These are phyloP conservation scores for Leptestheria dahalacensis DNA, from an alignment of 1,140 invertebrate genomes.

Conservation along the genomic window DNA sequence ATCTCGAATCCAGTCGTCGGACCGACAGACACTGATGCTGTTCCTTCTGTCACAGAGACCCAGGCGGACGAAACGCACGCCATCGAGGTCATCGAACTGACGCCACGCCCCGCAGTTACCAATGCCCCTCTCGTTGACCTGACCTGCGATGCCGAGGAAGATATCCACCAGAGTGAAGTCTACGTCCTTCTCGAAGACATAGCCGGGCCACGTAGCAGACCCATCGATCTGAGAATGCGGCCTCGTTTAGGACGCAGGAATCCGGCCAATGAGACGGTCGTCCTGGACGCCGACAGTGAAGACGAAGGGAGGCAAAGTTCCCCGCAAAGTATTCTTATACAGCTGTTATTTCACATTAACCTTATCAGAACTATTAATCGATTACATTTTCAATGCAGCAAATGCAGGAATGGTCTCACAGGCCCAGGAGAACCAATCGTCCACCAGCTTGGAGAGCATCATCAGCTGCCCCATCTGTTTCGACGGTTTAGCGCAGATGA, in stretches of 20 bases:
- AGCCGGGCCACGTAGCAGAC: too few species aligned
- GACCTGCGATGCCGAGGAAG: background rate
- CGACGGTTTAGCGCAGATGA: slow-evolving; percentile 8
- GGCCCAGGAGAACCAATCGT: too few species aligned
- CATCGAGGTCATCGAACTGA: too few species aligned
- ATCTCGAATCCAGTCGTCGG: background rate
- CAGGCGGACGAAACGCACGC: background rate
- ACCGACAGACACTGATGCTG: background rate
- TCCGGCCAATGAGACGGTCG: background rate
- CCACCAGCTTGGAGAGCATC: too few species aligned
- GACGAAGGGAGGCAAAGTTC: background rate
- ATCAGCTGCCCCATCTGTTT: slow-evolving; percentile 8
- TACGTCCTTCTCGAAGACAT: background rate
- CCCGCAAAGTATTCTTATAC: too few species aligned
- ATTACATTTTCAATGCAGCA: too few species aligned
- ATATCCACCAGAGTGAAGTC: background rate
- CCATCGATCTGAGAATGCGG: background rate
- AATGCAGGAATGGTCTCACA: too few species aligned
- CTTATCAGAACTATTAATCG: too few species aligned
- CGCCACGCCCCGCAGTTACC: background rate
- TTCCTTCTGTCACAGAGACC: background rate
- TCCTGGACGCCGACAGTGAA: background rate
- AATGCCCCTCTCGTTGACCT: background rate
- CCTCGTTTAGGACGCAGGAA: background rate
- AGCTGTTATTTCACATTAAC: too few species aligned